These are phyloP conservation scores for Sebastes paucispinis DNA, from an alignment of 2,797 vertebrate species.

Conservation along the genomic window DNA sequence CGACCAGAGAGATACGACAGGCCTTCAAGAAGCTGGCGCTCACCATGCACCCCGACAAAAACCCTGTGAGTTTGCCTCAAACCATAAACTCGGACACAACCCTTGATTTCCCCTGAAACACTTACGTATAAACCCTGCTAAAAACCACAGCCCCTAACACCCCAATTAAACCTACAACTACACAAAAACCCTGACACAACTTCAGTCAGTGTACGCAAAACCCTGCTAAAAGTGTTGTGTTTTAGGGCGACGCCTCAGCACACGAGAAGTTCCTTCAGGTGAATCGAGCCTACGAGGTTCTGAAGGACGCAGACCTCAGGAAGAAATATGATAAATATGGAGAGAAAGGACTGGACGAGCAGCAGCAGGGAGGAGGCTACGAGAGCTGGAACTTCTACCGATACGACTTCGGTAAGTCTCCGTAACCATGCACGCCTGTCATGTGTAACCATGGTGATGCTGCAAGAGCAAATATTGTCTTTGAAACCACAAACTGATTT, in stretches of 20 bases:
- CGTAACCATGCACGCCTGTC: neutral
- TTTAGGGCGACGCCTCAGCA: slow-evolving; percentile 89
- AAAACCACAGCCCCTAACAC: neutral
- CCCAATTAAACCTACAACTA: neutral
- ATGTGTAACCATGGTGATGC: neutral
- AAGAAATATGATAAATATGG: slow-evolving; percentile 99
- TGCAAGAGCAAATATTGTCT: neutral
- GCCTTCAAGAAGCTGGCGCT: slow-evolving; percentile 97
- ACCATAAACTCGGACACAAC: neutral
- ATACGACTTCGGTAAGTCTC: slow-evolving; percentile 91
- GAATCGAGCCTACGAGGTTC: slow-evolving; percentile 95
- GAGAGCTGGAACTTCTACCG: slow-evolving; percentile 98
- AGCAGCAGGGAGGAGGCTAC: slow-evolving; percentile 88
- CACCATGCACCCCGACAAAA: slow-evolving; percentile 97
- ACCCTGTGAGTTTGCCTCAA: slow-evolving; percentile 80
- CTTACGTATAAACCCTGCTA: neutral
- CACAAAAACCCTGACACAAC: neutral
- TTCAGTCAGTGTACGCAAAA: rapidly evolving
- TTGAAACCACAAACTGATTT: neutral
- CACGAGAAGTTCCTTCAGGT: slow-evolving; percentile 97
- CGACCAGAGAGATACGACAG: slow-evolving; percentile 92
- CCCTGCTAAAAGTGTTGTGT: neutral
- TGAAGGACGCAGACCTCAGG: slow-evolving; percentile 95
- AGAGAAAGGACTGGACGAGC: slow-evolving; percentile 93
- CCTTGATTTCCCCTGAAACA: neutral